Evolutionary conservation across 2,113 vertebrate species (phyloP), one percentile per base, ranked within the genome.

Genomic region (Xiphophorus couchianus): DNA sequence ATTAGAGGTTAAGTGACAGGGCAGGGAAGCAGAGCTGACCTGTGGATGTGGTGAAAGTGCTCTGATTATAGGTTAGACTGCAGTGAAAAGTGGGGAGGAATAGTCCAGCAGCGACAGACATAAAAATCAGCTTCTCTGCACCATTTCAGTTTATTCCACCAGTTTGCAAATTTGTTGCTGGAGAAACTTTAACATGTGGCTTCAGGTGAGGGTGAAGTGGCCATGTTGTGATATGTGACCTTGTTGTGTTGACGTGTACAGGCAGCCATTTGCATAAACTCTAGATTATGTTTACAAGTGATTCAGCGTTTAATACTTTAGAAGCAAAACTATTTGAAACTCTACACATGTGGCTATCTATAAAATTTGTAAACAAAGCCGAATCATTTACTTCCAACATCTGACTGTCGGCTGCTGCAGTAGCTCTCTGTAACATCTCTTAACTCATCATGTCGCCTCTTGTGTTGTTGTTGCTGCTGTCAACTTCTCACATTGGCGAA

Each of bases 1-100:
- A 85, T 91, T 91, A 89, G 88, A 69, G 83, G 79, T 86, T 83
- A 85, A 88, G 77, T 83, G 83, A 86, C 62, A 63, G 35, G 77
- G 67, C 67, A 48, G 66, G 70, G 67, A 37, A 30, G 29, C 65
- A n/a, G 25, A 70, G 81, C 39, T 78, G 86, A 76, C 44, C 44
- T 48, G 76, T 76, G 77, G 72, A 15, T 13, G 66, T 62, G 79
- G 69, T 74, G 66, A 64, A 33, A 28, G 62, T 14, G 62, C 3
- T 58, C 51, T 58, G 51, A n/a, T 58, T 58, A 58, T 58, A 11
- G 51, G 25, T 22, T 9, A n/a, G 22, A 7, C 44, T 48, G 44
- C 17, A 48, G 44, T 17, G 25, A 3, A 39, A 63, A 2, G 1
- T 14, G 10, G 65, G 75, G 35, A 17, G n/a, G 31, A 42, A 76